These are phyloP conservation scores for Drosophila quinaria DNA, from an alignment of 2,888 invertebrate genomes.

Conservation along the genomic window DNA sequence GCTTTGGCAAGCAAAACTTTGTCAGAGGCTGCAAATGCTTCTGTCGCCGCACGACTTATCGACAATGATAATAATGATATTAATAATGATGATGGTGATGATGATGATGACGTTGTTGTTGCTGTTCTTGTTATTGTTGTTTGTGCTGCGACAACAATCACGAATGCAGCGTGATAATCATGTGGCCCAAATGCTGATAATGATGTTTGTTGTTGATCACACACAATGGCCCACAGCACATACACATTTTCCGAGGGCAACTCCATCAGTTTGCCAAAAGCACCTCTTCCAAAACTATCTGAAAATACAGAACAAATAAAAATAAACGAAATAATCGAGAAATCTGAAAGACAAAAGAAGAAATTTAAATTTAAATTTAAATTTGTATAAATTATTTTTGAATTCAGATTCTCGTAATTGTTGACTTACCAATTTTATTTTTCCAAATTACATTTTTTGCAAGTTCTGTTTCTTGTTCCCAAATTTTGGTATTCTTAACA, in stretches of 20 bases:
- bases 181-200: slow-evolving; percentile 62
- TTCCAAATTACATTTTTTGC: not conserved
- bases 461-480: not conserved
- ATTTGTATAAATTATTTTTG: too few relatives aligned
- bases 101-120: slow-evolving; percentile 18
- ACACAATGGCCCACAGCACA: slow-evolving; percentile 46
- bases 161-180: slow-evolving; percentile 67
- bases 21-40: slow-evolving; percentile 52
- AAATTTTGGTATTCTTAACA: not conserved
- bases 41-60: slow-evolving; percentile 73
- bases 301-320: too few relatives aligned
- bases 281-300: not conserved
- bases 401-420: too few relatives aligned
- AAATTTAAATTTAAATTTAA: too few relatives aligned
- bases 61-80: slow-evolving; percentile 39
- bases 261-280: not conserved
- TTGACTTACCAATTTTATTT: not conserved
- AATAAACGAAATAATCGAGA: too few relatives aligned
- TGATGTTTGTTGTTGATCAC: slow-evolving; percentile 59
- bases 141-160: slow-evolving; percentile 69
- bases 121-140: slow-evolving; percentile 21
- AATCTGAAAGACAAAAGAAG: too few relatives aligned
- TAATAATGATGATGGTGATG: slow-evolving; percentile 26
- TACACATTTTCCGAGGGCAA: slow-evolving; percentile 9
- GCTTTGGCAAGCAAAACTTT: slow-evolving; percentile 56